A percentile compares a stretch with the other conserved stretches of the same genome.
phyloP scores from a whole-genome alignment of 2,797 vertebrate genomes.

The Gouania willdenowi region DNA sequence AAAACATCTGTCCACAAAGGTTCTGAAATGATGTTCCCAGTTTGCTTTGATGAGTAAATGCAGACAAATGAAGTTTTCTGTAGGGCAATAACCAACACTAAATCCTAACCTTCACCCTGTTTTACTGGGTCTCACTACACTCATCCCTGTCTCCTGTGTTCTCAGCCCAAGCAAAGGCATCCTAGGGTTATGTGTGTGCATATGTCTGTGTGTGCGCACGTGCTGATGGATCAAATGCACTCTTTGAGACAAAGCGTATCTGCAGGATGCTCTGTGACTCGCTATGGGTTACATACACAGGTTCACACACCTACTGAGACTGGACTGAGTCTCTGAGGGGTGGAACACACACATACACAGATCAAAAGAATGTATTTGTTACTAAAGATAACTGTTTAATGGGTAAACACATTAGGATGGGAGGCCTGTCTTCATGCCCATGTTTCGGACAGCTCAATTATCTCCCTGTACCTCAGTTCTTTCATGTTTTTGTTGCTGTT shows the following conservation, averaged over 20 bases:
- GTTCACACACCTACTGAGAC: too few relatives aligned
- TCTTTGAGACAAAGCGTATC: constrained; percentile 68
- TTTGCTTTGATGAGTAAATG: not conserved
- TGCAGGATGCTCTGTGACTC: constrained; percentile 66
- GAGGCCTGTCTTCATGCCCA: constrained; percentile 73
- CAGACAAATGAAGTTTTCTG: constrained; percentile 27
- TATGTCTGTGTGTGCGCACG: constrained; percentile 21
- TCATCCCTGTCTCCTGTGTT: constrained; percentile 53
- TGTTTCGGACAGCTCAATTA: constrained; percentile 77
- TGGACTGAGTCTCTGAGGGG: constrained; percentile 49
- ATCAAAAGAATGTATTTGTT: constrained; percentile 75
- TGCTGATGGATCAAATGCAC: constrained; percentile 67
- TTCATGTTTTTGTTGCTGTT: too few relatives aligned
- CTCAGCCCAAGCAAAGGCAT: constrained; percentile 48
- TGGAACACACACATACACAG: constrained; percentile 59
- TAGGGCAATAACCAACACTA: constrained; percentile 28
- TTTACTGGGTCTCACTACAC: constrained; percentile 8
- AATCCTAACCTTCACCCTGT: constrained; percentile 63
- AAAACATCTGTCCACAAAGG: not conserved
- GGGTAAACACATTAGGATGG: constrained; percentile 42
- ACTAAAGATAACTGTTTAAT: constrained; percentile 69
- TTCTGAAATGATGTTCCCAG: not conserved
- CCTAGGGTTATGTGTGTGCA: constrained; percentile 36
- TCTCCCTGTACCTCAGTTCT: constrained; percentile 71
- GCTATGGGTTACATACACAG: constrained; percentile 58